Evolutionary conservation across 2,113 vertebrate species (phyloP).

Genomic region (Hassar affinis): DNA sequence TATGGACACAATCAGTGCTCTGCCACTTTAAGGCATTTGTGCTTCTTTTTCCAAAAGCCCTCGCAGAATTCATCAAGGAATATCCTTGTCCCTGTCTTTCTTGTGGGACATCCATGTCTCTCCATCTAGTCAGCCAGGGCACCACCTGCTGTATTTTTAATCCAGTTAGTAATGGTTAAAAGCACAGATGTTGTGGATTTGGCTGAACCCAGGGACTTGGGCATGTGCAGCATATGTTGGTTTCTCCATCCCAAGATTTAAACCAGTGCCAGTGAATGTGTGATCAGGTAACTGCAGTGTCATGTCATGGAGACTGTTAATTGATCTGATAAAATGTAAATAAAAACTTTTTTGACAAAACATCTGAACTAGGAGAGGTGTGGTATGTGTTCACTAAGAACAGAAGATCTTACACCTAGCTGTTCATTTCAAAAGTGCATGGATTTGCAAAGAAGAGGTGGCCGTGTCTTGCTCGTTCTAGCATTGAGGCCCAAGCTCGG

Average conservation of each 20-base stretch:
- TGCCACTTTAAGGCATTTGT: conserved; percentile 17
- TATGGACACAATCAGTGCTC: conserved; percentile 41
- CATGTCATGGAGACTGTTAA: conserved; percentile 20
- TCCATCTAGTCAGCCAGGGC: background rate
- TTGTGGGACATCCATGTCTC: background rate
- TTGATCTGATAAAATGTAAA: conserved; percentile 48
- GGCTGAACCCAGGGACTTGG: conserved; percentile 5
- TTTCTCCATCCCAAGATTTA: conserved; percentile 14
- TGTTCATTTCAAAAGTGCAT: background rate
- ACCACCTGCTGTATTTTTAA: background rate
- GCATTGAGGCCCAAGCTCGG: background rate
- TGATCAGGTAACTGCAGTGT: conserved; percentile 25
- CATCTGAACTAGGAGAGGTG: background rate
- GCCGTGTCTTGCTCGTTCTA: background rate
- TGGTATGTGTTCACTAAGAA: background rate
- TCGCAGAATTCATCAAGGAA: conserved; percentile 30
- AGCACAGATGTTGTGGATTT: background rate
- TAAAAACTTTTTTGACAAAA: conserved; percentile 42
- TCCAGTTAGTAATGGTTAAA: conserved; percentile 17
- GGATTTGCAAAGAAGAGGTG: background rate
- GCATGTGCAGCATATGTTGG: background rate
- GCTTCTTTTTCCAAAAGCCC: background rate
- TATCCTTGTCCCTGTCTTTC: conserved; percentile 14
- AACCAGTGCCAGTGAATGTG: conserved; percentile 16
- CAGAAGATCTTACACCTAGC: background rate